Evolutionary conservation across 1,140 invertebrate species (phyloP), one percentile per base, ranked within the genome.

Genomic region (Acromyrmex charruanus): DNA sequence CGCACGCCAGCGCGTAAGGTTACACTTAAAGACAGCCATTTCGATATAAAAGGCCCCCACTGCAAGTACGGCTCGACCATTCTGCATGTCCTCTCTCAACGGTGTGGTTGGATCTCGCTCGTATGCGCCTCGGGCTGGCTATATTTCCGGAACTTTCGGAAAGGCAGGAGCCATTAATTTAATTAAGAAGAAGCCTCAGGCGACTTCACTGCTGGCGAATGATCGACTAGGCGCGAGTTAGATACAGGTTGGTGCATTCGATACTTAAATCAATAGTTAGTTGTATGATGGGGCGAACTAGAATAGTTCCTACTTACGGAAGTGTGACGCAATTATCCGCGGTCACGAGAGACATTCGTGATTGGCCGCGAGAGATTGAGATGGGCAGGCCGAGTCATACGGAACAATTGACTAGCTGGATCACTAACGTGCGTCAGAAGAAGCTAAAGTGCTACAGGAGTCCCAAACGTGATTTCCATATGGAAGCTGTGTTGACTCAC

Each of bases 351-450:
- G 25, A 68, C 3, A 1, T 0, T 49, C 39, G 31, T 14, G 31
- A 53, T 2, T 28, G 68, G 10, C 86, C 75, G 35, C 61, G 87
- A 31, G 89, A 91, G 55, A 77, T 88, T 44, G 91, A 93, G 10
- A 14, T 75, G 31, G 85, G 92, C 12, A 88, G 92, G 82, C 91
- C 74, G 53, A 92, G 92, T 58, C 88, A 92, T 5, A 94, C 93
- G 25, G 94, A 93, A 85, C 93, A 94, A 84, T 86, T 95, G 6
- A 63, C 89, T 12, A 93, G 93, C 82, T 96, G 96, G 96, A 96
- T 96, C 66, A 89, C 80, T 31, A 91, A 92, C 86, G 93, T 96
- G 44, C 94, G 95, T 77, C 84, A 87, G 44, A 96, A 96, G 91
- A 96, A 95, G 91, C 77, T 92, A 9, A 91, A 91, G 51, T 94